Evolutionary conservation across 2,797 vertebrate genomes (phyloP), one percentile per base, ranked within the genome.

Genomic region (Gallinago solitaria): DNA sequence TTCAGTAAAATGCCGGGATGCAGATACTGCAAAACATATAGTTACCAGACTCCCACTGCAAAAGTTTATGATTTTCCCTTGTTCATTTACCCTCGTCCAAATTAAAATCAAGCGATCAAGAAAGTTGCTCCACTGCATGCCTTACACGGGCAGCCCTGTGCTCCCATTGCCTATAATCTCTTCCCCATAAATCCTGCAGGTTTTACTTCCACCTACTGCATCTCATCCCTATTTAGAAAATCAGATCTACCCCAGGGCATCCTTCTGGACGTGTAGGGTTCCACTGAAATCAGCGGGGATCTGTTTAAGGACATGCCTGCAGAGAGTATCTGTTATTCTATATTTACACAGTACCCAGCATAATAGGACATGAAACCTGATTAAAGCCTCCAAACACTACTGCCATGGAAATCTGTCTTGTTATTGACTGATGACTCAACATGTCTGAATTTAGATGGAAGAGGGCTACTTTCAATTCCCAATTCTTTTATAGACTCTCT

Each of bases 391-490:
- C 79, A 80, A 95, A 95, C 16, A 4, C 90, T 85, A 95, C 91
- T 92, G 86, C 87, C 77, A 37, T 90, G 86, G 94, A 96, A 96
- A 96, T 96, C 93, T 89, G 96, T 90, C 95, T 93, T 95, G 85
- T 92, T 95, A 95, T 96, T 95, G 95, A 97, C 95, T 95, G 94
- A 95, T 97, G 96, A 95, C 86, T 97, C 96, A 97, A 93, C 93
- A 75, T 51, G 78, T 89, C 94, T 94, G 94, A 87, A 95, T 95
- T 95, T 93, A 95, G 88, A 96, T 96, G 92, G 90, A 95, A 95
- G 93, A 96, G 79, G 81, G 68, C 75, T 89, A 87, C 91, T 96
- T 94, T 95, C 90, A 95, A 92, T 96, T 96, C 91, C 85, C 90
- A 85, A 48, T 89, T 95, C 88, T 83, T 95, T 92, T 96, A 96